Percentiles rank a stretch among this genome's conserved stretches.
phyloP scores from a whole-genome alignment of 2,888 invertebrate species.

The Actias luna region DNA sequence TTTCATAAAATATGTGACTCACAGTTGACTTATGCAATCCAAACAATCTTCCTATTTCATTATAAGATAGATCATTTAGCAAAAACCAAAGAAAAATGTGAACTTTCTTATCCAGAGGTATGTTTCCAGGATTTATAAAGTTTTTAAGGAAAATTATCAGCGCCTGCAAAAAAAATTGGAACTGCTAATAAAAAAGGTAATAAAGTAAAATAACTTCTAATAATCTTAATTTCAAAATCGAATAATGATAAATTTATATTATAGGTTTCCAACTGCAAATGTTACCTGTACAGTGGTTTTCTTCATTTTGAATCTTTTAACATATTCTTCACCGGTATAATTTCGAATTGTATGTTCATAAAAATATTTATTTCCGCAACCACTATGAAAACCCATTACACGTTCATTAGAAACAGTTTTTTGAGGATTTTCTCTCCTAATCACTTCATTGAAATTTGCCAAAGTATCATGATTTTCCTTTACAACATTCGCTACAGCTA shows the following conservation, averaged over 20 bases:
- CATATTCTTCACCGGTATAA: slow-evolving; percentile 57
- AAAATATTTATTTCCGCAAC: slow-evolving; percentile 37
- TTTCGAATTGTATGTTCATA: slow-evolving; percentile 54
- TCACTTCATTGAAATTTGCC: slow-evolving; percentile 40
- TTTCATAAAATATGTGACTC: slow-evolving; percentile 65
- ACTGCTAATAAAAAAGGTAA: neutral
- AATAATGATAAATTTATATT: too few species aligned
- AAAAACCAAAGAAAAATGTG: slow-evolving; percentile 68
- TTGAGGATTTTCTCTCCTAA: slow-evolving; percentile 41
- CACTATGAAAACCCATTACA: slow-evolving; percentile 21
- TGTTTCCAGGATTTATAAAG: slow-evolving; percentile 43
- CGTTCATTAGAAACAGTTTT: slow-evolving; percentile 22
- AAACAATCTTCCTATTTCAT: slow-evolving; percentile 63
- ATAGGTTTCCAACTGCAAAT: too few species aligned
- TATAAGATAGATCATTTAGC: slow-evolving; percentile 61
- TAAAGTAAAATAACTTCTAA: too few species aligned
- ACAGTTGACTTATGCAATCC: slow-evolving; percentile 67
- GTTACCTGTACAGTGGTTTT: slow-evolving; percentile 62
- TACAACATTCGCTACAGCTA: slow-evolving; percentile 62
- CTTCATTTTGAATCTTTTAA: slow-evolving; percentile 57
- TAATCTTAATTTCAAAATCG: too few species aligned
- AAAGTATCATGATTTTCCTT: slow-evolving; percentile 64
- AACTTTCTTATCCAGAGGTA: slow-evolving; percentile 67
- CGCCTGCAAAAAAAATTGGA: slow-evolving; percentile 48
- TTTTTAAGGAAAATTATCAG: slow-evolving; percentile 53